Evolutionary conservation across 2,888 invertebrate species (phyloP).

Genomic region (Hermaeophaga mercurialis): DNA sequence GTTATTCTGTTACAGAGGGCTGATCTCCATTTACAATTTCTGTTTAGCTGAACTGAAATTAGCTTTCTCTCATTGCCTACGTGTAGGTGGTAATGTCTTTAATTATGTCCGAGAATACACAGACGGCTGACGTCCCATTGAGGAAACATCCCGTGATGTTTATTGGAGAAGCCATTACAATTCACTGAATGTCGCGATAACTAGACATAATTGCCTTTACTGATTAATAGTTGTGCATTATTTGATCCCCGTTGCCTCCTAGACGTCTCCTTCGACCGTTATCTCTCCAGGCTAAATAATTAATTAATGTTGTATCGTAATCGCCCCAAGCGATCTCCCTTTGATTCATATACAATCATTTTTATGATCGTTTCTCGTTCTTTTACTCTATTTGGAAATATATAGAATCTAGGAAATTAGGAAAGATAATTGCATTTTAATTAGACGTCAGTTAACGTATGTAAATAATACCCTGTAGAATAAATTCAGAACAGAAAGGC

Average conservation of each 20-base stretch:
- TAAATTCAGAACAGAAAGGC: too few relatives aligned
- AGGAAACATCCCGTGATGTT: constrained; percentile 14
- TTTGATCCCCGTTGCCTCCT: constrained; percentile 32
- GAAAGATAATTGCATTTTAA: too few relatives aligned
- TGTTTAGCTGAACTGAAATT: too few relatives aligned
- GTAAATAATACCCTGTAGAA: too few relatives aligned
- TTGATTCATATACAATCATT: too few relatives aligned
- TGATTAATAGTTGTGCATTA: constrained; percentile 48
- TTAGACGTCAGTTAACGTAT: too few relatives aligned
- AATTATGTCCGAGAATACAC: constrained; percentile 16
- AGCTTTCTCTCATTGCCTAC: not conserved
- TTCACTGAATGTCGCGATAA: constrained; percentile 41
- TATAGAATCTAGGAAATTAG: too few relatives aligned
- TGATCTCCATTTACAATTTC: too few relatives aligned
- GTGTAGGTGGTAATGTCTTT: constrained; percentile 11
- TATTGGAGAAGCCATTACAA: constrained; percentile 29
- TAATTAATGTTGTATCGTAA: constrained; percentile 1
- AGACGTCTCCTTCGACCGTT: not conserved
- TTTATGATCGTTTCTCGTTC: too few relatives aligned
- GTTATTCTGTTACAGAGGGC: too few relatives aligned
- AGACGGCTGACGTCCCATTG: constrained; percentile 13
- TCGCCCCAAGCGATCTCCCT: too few relatives aligned
- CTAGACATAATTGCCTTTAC: constrained; percentile 46
- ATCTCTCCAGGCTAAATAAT: not conserved
- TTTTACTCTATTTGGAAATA: too few relatives aligned